These are phyloP conservation scores for Salvelinus alpinus DNA, from an alignment of 2,113 vertebrate species.

Conservation along the genomic window DNA sequence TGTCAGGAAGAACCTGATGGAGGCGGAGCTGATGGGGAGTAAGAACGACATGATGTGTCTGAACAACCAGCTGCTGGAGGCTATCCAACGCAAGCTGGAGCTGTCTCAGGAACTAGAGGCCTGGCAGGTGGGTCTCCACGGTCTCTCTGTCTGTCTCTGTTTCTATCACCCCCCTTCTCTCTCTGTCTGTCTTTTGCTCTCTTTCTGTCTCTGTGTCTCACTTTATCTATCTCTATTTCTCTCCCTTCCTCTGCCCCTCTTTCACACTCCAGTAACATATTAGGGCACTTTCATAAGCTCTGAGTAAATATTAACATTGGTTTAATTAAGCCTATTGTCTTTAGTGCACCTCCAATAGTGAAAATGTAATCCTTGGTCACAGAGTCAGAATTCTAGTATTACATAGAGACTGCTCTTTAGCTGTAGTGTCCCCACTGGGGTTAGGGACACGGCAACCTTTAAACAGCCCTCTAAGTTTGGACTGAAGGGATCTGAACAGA, in stretches of 20 bases:
- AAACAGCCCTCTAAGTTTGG: constrained; percentile 24
- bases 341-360: no score
- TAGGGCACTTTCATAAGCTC: no score
- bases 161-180: not conserved
- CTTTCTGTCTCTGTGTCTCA: not conserved
- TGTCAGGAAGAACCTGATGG: constrained; percentile 80
- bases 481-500: constrained; percentile 7
- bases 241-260: not conserved
- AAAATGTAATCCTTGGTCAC: no score
- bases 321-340: no score
- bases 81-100: constrained; percentile 82
- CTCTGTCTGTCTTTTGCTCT: not conserved
- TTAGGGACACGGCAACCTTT: constrained; percentile 8
- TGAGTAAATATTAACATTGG: no score
- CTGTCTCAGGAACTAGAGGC: constrained; percentile 85
- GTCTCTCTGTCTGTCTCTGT: not conserved
- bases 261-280: not conserved
- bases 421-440: no score
- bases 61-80: constrained; percentile 84
- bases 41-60: constrained; percentile 76
- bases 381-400: no score
- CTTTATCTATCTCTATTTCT: not conserved
- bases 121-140: constrained; percentile 78
- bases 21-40: constrained; percentile 76
- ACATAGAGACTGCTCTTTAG: no score